phyloP scores from a whole-genome alignment of 2,888 invertebrate genomes.

The Anarsia innoxiella region DNA sequence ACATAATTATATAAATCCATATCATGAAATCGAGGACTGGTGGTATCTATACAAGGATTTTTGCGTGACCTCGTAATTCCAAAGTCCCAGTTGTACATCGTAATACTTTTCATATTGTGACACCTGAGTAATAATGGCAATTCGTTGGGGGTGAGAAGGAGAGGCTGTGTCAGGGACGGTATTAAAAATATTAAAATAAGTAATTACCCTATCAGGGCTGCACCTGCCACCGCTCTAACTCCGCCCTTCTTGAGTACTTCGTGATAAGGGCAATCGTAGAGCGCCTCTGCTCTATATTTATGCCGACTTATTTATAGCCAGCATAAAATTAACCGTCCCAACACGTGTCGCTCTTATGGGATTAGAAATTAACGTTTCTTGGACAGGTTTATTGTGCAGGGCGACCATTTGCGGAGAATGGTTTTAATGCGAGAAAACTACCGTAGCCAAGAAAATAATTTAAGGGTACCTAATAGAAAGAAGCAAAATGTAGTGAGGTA shows the following conservation, averaged over 20 bases:
- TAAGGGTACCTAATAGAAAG: no score
- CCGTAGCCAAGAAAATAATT: no score
- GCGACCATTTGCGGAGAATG: slow-evolving; percentile 25
- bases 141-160: slow-evolving; percentile 42
- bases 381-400: slow-evolving; percentile 19
- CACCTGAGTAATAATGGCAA: slow-evolving; percentile 39
- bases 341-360: slow-evolving; percentile 4
- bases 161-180: slow-evolving; percentile 35
- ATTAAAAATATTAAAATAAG: slow-evolving; percentile 68
- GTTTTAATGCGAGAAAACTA: no score
- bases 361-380: slow-evolving; percentile 6
- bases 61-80: no score
- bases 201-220: slow-evolving; percentile 62
- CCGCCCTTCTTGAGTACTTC: slow-evolving; percentile 39
- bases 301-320: slow-evolving; percentile 4
- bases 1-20: no score
- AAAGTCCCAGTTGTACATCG: no score
- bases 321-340: slow-evolving; percentile 1
- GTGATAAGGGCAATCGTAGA: slow-evolving; percentile 47
- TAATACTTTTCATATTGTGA: slow-evolving; percentile 20
- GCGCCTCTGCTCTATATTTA: slow-evolving; percentile 18
- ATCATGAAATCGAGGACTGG: no score
- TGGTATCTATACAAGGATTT: no score
- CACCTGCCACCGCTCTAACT: slow-evolving; percentile 48
- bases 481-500: no score